Evolutionary conservation across 1,140 invertebrate species (phyloP), one percentile per base, ranked within the genome.

Genomic region (Acromyrmex heyeri): DNA sequence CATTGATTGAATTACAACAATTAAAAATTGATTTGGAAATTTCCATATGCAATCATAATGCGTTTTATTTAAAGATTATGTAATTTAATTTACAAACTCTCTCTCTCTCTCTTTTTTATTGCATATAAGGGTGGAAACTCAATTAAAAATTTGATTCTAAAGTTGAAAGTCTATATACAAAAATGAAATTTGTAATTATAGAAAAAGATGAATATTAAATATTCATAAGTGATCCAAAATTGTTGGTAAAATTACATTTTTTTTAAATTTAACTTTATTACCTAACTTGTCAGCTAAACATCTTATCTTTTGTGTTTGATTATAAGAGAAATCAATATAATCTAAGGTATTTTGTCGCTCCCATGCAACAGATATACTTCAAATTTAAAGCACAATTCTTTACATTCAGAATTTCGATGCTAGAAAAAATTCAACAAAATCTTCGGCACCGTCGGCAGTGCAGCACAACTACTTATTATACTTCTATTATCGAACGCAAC

Each of bases 391-490:
- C 8, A 59, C 57, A 24, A 12, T 1, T 67, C 14, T 27, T 27
- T 70, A 70, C 12, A 72, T 55, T 8, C 16, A 55, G 12, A 12
- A 50, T 1, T 12, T 57, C 70, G 16, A 18, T 72, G 27, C 30
- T 53, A 34, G n/a, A 10, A 57, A n/a, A 34, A 5, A 21, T 59
- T n/a, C 21, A 18, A 7, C 48, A 12, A 10, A 75, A 59, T 18
- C 3, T 44, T 59, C 3, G 3, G n/a, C 65, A 27, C 65, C 5
- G 65, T 69, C 65, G 65, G 65, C 65, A 69, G 65, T 50, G 34
- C 38, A 69, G 38, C 21, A 21, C 12, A 14, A 50, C 48, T 50
- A 55, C n/a, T 34, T n/a, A 0, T 34, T n/a, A 0, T 38, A 38
- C 53, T 57, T 73, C 64, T 16, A 8, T n/a, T n/a, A 1, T 69